Base-by-base conservation (phyloP, 2,113 vertebrate genomes). In the Neodon shergylaensis region DNA sequence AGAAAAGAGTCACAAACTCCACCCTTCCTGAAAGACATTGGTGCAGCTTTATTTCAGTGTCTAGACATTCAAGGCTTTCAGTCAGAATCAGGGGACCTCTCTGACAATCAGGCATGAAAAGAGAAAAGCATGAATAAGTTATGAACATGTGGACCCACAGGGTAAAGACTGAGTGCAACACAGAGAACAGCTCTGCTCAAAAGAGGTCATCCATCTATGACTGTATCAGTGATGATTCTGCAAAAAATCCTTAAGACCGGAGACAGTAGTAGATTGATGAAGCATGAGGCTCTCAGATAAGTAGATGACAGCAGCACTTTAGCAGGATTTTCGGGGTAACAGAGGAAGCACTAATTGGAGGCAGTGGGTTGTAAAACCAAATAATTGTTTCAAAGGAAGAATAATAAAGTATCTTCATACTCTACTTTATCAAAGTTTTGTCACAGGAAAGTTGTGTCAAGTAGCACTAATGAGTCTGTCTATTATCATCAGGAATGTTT, bases 1-100 rank as follows among this genome's bases (percentile, higher is more conserved):
- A 47, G 8, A 16, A 94, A 72, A 39, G 8, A 65, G 54, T 31
- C 22, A 78, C 26, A 91, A 68, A 33, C 39, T 47, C 36, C 33
- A 24, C 3, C 44, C n/a, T 91, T 77, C 2, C 31, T 77, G 39
- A 94, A 13, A 49, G 61, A 52, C 58, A 73, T 21, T 79, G 36
- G 44, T 65, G 44, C 16, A 49, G 66, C 78, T 95, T 90, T 83
- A 66, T 72, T 88, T 91, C 39, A 93, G 33, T 89, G 44, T 86
- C 16, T 81, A 36, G 68, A 90, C 65, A 7, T 13, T 70, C 89
- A 93, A 61, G 70, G 3, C 87, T 58, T 90, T 92, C 33, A 73
- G 0, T 76, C 36, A 9, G 28, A 17, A 58, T 16, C n/a, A 88
- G 70, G 33, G 52, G 61, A 68, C 13, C 6, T 26, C 13, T 91